These are phyloP conservation scores for Homalodisca vitripennis DNA, from an alignment of 1,140 invertebrate genomes.

Conservation along the genomic window DNA sequence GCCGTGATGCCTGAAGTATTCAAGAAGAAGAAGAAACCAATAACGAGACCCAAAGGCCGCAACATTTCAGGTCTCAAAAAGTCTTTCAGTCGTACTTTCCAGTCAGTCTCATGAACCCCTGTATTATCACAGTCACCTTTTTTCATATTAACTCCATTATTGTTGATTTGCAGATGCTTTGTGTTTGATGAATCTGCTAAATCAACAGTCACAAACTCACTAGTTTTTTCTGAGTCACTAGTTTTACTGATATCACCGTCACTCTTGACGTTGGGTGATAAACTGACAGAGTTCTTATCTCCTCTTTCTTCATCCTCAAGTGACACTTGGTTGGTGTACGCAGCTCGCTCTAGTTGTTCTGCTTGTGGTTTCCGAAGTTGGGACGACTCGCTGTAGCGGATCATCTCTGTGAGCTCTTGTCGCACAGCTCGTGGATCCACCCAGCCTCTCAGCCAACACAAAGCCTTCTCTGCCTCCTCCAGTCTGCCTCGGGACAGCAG, in stretches of 20 bases:
- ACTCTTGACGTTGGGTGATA: not conserved
- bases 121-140: not conserved
- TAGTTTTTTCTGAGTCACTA: slow-evolving; percentile 17
- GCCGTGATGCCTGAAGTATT: slow-evolving; percentile 53
- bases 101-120: slow-evolving; percentile 20
- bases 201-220: slow-evolving; percentile 29
- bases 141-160: slow-evolving; percentile 11
- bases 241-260: too few relatives aligned
- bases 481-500: slow-evolving; percentile 52
- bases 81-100: slow-evolving; percentile 42
- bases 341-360: not conserved
- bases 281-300: not conserved
- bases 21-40: slow-evolving; percentile 53
- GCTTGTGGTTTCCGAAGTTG: slow-evolving; percentile 21
- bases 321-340: slow-evolving; percentile 13
- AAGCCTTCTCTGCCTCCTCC: slow-evolving; percentile 51
- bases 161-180: not conserved
- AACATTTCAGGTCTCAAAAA: slow-evolving; percentile 52
- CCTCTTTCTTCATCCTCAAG: slow-evolving; percentile 18
- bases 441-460: slow-evolving; percentile 55
- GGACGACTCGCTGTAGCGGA: slow-evolving; percentile 39
- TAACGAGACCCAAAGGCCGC: slow-evolving; percentile 50
- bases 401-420: slow-evolving; percentile 51
- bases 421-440: slow-evolving; percentile 49
- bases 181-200: not conserved